A percentile compares a stretch with the other conserved stretches of the same genome.
Evolutionary conservation across 2,113 vertebrate species (phyloP).

Genomic region (Campylomormyrus tamandua): DNA sequence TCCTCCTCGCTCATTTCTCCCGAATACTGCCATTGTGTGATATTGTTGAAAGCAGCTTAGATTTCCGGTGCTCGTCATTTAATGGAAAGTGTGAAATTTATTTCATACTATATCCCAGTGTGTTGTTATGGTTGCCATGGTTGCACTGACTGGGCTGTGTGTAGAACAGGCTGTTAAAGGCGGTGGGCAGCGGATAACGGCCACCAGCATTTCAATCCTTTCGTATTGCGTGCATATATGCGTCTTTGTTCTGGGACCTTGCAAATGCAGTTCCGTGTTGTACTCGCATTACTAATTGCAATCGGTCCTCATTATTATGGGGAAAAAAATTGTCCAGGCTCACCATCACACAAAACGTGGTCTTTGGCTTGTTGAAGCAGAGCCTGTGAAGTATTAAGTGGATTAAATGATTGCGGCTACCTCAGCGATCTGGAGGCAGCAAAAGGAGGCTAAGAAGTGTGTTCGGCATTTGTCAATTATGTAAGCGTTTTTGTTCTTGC

Average conservation of each 20-base stretch:
- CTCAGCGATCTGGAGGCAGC: slow-evolving; percentile 9
- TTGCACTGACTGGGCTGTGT: background rate
- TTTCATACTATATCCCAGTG: background rate
- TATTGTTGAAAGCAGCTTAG: background rate
- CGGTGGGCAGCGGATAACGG: background rate
- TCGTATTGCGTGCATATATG: background rate
- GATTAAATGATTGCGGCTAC: slow-evolving; percentile 17
- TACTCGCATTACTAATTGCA: background rate
- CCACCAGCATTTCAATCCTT: background rate
- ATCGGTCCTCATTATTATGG: background rate
- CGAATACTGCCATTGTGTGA: background rate
- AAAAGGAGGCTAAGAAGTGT: background rate
- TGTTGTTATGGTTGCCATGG: slow-evolving; percentile 18
- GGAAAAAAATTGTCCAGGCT: background rate
- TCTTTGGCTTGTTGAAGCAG: background rate
- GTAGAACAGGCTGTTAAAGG: background rate
- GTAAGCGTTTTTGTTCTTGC: background rate
- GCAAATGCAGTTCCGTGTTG: background rate
- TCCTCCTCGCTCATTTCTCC: background rate
- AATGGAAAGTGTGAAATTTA: slow-evolving; percentile 7
- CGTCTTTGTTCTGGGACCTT: background rate
- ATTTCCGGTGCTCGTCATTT: background rate
- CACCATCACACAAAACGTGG: background rate
- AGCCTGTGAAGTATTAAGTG: background rate
- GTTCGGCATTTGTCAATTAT: slow-evolving; percentile 3